Evolutionary conservation across 2,888 invertebrate genomes (phyloP), one percentile per base, ranked within the genome.

Genomic region (Leptura quadrifasciata): DNA sequence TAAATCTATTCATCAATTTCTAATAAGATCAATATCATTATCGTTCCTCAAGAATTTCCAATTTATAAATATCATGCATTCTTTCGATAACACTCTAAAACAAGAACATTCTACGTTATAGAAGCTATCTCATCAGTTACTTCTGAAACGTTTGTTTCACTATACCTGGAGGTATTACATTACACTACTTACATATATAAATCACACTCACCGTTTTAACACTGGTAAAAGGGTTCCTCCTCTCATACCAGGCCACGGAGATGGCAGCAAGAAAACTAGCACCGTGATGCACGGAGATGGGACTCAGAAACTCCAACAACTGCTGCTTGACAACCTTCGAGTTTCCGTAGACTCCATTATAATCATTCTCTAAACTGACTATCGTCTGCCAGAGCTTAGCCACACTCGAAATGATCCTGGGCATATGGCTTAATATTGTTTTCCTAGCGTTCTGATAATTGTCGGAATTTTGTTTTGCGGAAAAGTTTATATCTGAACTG

Each of bases 231-330:
- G 90, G 86, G 79, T 92, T 91, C 72, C 92, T 90, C 72, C 93
- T 89, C 83, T 96, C 95, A 87, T 94, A 94, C 97, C 97, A 97
- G 35, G 96, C 96, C 6, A 96, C 94, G 0, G 96, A 95, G 76
- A 97, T 92, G 2, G 96, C 95, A 8, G 95, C 94, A 74, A 97
- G 89, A 84, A 97, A 95, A 86, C 94, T 94, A 17, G 93, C 91
- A 12, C 95, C 94, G 87, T 97, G 96, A 85, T 95, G 94, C 72
- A 95, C 92, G 8, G 96, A 95, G 67, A 97, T 93, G 0, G 97
- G 97, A 84, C 95, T 95, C 4, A 97, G 89, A 81, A 97, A 94
- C 86, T 96, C 95, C 82, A 97, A 89, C 64, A 97, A 90, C 83
- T 95, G 94, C 82, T 95, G 94, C 78, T 94, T 93, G 12, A 96